A percentile compares a stretch with the other conserved stretches of the same genome.
These are phyloP conservation scores for Phodopus roborovskii DNA, from an alignment of 2,113 vertebrate species.

Conservation along the genomic window DNA sequence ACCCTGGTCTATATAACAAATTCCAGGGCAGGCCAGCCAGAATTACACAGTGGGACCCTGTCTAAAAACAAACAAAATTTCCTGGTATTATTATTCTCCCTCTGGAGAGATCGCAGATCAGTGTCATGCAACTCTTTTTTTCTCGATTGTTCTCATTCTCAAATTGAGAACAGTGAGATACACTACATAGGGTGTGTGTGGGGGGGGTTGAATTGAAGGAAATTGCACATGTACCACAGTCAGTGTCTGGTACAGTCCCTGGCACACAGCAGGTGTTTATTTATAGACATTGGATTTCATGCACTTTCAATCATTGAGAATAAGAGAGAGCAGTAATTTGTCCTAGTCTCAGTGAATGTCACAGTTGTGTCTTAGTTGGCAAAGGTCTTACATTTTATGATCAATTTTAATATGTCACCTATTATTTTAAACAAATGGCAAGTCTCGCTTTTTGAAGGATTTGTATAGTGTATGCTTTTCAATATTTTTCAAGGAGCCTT, in stretches of 20 bases:
- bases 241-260: background rate
- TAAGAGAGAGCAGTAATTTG: background rate
- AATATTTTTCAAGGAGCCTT: background rate
- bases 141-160: background rate
- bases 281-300: background rate
- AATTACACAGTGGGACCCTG: background rate
- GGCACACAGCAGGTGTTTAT: background rate
- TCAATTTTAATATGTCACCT: constrained; percentile 48
- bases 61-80: background rate
- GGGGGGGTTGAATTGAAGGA: background rate
- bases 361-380: background rate
- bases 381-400: constrained; percentile 32
- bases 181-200: background rate
- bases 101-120: background rate
- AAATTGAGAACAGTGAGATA: background rate
- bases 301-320: background rate
- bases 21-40: background rate
- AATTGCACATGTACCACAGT: background rate
- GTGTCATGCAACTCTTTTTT: background rate
- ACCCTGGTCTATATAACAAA: background rate
- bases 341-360: constrained; percentile 3
- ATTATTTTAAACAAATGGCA: constrained; percentile 40
- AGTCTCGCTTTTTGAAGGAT: constrained; percentile 33
- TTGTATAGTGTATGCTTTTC: background rate
- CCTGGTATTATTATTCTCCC: background rate